These are phyloP conservation scores for Hippopotamyrus pictus DNA, from an alignment of 2,797 vertebrate genomes.

Conservation along the genomic window DNA sequence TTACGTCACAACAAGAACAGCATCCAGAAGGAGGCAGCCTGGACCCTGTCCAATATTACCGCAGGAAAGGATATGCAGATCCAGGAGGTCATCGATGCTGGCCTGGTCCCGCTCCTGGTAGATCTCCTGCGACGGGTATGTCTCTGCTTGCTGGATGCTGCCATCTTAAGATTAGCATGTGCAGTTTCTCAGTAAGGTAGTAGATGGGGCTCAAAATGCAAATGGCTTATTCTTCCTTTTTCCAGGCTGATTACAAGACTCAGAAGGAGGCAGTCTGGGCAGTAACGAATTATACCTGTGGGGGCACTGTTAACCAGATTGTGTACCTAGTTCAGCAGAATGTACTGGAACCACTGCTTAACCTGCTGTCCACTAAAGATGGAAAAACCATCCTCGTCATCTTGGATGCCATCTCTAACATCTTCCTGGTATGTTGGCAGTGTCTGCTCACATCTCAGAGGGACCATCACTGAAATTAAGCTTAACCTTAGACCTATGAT, in stretches of 20 bases:
- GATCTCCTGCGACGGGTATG: conserved; percentile 76
- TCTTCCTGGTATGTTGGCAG: conserved; percentile 73
- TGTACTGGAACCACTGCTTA: conserved; percentile 78
- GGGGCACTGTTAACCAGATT: conserved; percentile 87
- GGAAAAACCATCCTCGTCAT: conserved; percentile 88
- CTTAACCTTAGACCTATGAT: not conserved
- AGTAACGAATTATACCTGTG: conserved; percentile 91
- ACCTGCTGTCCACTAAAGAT: conserved; percentile 80
- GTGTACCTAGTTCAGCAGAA: conserved; percentile 85
- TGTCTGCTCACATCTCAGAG: not conserved
- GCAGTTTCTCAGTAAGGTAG: not conserved
- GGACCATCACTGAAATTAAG: not conserved
- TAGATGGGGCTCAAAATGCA: not conserved
- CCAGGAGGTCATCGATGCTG: conserved; percentile 83
- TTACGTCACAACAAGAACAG: conserved; percentile 81
- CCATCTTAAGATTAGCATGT: not conserved
- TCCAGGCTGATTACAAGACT: conserved; percentile 90
- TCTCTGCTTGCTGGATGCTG: not conserved
- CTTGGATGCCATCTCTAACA: conserved; percentile 86
- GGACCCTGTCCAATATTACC: conserved; percentile 96
- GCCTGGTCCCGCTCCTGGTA: conserved; percentile 77
- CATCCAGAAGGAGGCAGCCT: conserved; percentile 92
- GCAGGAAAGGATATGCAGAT: conserved; percentile 89
- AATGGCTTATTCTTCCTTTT: not conserved
- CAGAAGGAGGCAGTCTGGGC: conserved; percentile 97